Conservation (phyloP, 1,140 invertebrate species). For the Pachyrhynchus sulphureomaculatus region DNA sequence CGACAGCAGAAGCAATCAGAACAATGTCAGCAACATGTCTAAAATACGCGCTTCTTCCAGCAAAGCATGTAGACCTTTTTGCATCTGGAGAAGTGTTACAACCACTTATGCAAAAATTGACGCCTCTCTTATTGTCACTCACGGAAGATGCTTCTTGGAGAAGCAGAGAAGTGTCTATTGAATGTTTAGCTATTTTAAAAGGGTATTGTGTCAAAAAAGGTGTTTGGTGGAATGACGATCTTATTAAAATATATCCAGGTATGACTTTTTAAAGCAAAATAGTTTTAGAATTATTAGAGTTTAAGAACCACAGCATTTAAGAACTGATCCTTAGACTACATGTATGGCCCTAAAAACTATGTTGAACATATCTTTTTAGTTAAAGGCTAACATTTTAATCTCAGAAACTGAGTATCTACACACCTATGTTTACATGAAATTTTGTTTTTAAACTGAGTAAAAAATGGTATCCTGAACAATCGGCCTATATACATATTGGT, state of each 20-base stretch:
- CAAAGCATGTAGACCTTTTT: slow-evolving; percentile 37
- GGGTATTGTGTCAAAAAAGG: slow-evolving; percentile 41
- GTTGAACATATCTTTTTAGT: no score
- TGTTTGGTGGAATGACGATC: slow-evolving; percentile 40
- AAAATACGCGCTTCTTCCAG: slow-evolving; percentile 51
- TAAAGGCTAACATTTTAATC: no score
- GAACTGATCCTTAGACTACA: no score
- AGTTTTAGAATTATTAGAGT: no score
- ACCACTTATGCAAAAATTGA: slow-evolving; percentile 49
- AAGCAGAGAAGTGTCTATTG: slow-evolving; percentile 61
- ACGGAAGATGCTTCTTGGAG: slow-evolving; percentile 62
- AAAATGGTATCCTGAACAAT: no score
- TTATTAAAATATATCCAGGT: slow-evolving; percentile 48
- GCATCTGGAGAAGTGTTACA: slow-evolving; percentile 41
- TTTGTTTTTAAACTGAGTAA: no score
- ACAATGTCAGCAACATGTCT: slow-evolving; percentile 77
- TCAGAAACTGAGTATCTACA: no score
- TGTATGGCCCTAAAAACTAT: no score
- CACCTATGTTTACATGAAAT: no score
- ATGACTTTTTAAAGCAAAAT: not conserved
- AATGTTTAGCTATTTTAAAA: slow-evolving; percentile 55
- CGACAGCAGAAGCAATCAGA: slow-evolving; percentile 74
- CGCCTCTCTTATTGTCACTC: slow-evolving; percentile 57
- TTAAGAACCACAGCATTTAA: no score
- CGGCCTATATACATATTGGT: not conserved